These are phyloP conservation scores for Aromia moschata DNA, from an alignment of 2,888 invertebrate genomes.

Conservation along the genomic window DNA sequence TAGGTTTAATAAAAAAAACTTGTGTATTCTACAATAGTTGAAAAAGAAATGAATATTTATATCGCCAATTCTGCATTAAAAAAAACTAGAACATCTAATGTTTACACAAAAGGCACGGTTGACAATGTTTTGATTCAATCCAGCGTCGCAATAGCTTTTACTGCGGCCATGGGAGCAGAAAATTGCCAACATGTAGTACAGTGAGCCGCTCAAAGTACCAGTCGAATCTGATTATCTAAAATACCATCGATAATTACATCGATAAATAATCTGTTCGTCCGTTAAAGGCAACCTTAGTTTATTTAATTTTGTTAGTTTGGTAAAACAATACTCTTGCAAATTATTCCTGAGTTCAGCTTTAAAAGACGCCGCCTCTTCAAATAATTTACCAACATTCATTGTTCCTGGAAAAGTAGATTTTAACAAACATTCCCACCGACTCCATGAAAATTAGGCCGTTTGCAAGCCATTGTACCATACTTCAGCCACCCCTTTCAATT, in stretches of 20 bases:
- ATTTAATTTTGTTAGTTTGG: constrained; percentile 3
- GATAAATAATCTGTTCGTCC: constrained; percentile 8
- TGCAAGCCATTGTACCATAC: constrained; percentile 42
- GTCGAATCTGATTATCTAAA: neutral
- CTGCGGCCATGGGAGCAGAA: too few species aligned
- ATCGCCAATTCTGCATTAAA: too few species aligned
- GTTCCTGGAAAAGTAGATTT: neutral
- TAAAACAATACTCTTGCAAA: constrained; percentile 40
- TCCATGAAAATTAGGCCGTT: constrained; percentile 36
- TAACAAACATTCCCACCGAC: neutral
- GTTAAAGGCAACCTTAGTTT: constrained; percentile 7
- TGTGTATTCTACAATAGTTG: too few species aligned
- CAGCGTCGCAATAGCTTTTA: too few species aligned
- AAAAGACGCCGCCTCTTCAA: constrained; percentile 1
- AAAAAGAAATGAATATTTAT: too few species aligned
- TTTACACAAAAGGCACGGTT: too few species aligned
- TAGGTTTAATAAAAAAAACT: too few species aligned
- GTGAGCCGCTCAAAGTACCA: neutral
- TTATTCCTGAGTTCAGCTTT: constrained; percentile 1
- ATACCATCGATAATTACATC: constrained; percentile 5
- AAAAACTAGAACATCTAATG: too few species aligned
- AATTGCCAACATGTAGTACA: too few species aligned
- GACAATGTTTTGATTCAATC: too few species aligned
- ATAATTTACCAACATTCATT: constrained; percentile 1
- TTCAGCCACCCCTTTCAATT: neutral